phyloP scores from a whole-genome alignment of 2,797 vertebrate genomes.

The Sciurus carolinensis region DNA sequence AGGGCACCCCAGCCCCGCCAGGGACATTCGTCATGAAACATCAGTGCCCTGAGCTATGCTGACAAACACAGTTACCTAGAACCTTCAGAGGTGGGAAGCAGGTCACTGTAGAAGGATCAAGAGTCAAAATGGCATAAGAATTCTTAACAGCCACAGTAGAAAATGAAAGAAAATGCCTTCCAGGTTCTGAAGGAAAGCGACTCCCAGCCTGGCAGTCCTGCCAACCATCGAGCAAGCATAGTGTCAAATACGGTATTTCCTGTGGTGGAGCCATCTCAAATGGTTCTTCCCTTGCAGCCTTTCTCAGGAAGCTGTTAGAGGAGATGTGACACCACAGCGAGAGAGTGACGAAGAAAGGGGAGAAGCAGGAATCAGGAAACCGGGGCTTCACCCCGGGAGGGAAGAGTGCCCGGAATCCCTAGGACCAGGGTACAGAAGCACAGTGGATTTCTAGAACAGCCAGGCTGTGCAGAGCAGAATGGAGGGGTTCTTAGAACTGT shows the following conservation, averaged over 20 bases:
- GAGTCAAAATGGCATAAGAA: neutral
- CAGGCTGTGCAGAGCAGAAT: too few species aligned
- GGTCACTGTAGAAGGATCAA: neutral
- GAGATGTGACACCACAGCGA: neutral
- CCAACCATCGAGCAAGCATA: neutral
- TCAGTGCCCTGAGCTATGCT: neutral
- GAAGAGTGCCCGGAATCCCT: neutral
- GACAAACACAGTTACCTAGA: neutral
- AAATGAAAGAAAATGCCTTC: neutral
- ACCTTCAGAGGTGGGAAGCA: neutral
- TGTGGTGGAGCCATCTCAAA: neutral
- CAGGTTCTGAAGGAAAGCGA: constrained; percentile 14
- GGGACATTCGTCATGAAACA: neutral
- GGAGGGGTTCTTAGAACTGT: neutral
- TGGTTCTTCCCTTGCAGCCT: neutral
- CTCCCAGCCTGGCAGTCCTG: neutral
- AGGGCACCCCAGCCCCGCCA: neutral
- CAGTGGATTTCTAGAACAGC: neutral
- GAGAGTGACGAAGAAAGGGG: neutral
- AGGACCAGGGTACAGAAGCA: neutral
- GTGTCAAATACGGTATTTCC: constrained; percentile 27
- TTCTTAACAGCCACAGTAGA: constrained; percentile 11
- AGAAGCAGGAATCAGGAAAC: neutral
- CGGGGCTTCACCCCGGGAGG: neutral
- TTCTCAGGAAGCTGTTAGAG: neutral